These are phyloP conservation scores for Aspidiotus rigidus DNA, from an alignment of 2,888 invertebrate species.

Conservation along the genomic window DNA sequence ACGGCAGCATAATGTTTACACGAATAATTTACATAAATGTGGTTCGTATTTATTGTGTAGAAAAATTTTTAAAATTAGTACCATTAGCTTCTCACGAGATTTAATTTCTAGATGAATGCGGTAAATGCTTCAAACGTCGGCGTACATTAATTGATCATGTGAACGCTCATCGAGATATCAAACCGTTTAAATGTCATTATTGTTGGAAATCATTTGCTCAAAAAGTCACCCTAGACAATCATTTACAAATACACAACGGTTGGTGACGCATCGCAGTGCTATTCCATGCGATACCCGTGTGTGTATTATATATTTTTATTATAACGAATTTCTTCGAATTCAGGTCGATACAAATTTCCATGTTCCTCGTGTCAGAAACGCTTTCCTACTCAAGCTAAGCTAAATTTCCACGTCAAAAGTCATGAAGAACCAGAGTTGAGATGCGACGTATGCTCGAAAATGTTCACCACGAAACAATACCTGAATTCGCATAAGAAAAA, in stretches of 20 bases:
- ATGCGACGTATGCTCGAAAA: slow-evolving; percentile 37
- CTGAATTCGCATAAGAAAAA: slow-evolving; percentile 36
- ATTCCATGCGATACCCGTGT: no score
- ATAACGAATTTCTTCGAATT: slow-evolving; percentile 5
- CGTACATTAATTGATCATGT: slow-evolving; percentile 39
- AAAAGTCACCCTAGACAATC: slow-evolving; percentile 44
- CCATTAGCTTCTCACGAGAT: not conserved
- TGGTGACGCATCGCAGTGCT: not conserved
- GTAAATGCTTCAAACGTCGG: slow-evolving; percentile 16
- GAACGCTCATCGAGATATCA: slow-evolving; percentile 43
- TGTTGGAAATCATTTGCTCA: slow-evolving; percentile 43
- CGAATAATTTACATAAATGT: slow-evolving; percentile 16
- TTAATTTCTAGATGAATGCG: slow-evolving; percentile 18
- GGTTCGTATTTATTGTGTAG: not conserved
- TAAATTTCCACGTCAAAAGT: slow-evolving; percentile 37
- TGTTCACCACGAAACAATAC: slow-evolving; percentile 37
- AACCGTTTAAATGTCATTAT: slow-evolving; percentile 31
- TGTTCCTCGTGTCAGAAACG: slow-evolving; percentile 37
- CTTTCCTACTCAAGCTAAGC: slow-evolving; percentile 37
- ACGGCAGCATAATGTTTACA: slow-evolving; percentile 17
- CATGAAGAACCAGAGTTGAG: slow-evolving; percentile 36
- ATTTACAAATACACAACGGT: slow-evolving; percentile 44
- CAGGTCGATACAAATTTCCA: slow-evolving; percentile 37
- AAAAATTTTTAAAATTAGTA: not conserved
- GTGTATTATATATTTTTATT: not conserved